Conservation (phyloP, 2,888 invertebrate genomes). For the Stenchaetothrips biformis region DNA sequence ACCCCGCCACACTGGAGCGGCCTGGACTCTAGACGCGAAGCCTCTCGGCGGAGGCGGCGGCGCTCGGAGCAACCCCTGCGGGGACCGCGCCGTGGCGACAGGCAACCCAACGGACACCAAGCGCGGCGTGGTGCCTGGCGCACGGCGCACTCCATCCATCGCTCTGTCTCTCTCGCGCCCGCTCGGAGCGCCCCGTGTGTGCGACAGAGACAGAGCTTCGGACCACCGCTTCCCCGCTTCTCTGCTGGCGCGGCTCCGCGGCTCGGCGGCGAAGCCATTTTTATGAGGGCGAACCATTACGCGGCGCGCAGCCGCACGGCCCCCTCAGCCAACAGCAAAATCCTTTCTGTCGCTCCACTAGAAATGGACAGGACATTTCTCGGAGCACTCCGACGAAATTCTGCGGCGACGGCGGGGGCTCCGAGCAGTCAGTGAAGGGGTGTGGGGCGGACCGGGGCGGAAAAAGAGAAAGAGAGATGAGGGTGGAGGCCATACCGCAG, state of each 20-base stretch:
- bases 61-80: no score
- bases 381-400: neutral
- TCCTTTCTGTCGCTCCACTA: neutral
- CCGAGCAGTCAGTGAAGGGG: neutral
- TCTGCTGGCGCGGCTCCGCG: no score
- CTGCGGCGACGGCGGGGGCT: no score
- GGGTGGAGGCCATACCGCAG: constrained; percentile 4
- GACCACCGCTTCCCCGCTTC: no score
- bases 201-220: no score
- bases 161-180: no score
- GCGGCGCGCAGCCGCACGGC: neutral
- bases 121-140: no score
- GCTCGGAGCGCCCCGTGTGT: no score
- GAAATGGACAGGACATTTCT: constrained; percentile 1
- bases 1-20: neutral
- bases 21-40: neutral
- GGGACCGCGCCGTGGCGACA: no score
- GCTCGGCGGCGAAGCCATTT: neutral
- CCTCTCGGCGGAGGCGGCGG: neutral
- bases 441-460: neutral
- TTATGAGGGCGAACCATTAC: neutral
- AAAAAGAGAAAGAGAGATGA: no score
- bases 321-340: neutral
- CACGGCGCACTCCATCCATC: no score
- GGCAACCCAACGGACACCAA: no score